phyloP scores from a whole-genome alignment of 2,888 invertebrate genomes.

The Sphaeridia pumilis region DNA sequence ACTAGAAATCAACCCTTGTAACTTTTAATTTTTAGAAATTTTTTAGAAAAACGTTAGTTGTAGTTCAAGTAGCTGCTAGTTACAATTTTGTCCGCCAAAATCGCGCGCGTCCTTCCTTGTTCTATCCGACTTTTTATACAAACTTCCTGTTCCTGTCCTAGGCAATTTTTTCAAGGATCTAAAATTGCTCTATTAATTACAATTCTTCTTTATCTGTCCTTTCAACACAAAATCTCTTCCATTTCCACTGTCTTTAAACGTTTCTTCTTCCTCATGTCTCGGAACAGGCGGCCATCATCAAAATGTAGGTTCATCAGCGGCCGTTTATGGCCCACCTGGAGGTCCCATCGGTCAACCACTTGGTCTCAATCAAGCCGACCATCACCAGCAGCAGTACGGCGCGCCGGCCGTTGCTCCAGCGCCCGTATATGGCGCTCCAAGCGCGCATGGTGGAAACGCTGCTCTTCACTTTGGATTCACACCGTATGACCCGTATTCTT shows the following conservation, averaged over 20 bases:
- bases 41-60: no score
- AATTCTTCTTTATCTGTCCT: not conserved
- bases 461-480: constrained; percentile 25
- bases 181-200: not conserved
- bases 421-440: constrained; percentile 11
- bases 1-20: no score
- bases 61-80: not conserved
- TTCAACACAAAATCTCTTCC: not conserved
- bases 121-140: not conserved
- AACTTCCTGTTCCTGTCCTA: not conserved
- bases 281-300: not conserved
- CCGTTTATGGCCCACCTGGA: constrained; percentile 14
- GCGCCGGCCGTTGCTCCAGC: constrained; percentile 2
- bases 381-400: constrained; percentile 5
- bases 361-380: not conserved
- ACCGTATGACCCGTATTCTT: constrained; percentile 9
- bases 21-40: no score
- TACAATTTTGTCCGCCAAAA: no score
- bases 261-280: not conserved
- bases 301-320: constrained; percentile 3
- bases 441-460: constrained; percentile 15
- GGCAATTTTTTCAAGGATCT: not conserved
- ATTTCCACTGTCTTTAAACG: not conserved
- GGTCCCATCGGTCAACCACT: constrained; percentile 1
- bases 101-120: no score